Evolutionary conservation across 2,113 vertebrate species (phyloP).

Genomic region (Oenanthe melanoleuca): DNA sequence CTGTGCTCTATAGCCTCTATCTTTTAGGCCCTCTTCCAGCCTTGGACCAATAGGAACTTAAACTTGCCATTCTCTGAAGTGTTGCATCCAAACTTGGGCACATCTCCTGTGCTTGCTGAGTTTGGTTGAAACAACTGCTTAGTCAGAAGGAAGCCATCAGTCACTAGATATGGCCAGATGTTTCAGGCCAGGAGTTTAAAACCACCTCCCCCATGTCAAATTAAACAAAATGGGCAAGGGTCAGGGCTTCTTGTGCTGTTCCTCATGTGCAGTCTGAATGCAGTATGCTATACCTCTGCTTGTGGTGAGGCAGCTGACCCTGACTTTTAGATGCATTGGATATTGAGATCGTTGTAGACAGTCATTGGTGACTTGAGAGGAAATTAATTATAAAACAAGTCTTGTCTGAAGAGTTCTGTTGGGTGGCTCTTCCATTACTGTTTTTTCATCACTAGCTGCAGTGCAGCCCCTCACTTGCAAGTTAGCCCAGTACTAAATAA

Average conservation of each 20-base stretch:
- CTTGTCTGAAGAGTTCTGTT: not conserved
- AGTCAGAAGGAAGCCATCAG: not conserved
- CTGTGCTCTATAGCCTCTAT: not conserved
- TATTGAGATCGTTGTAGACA: not conserved
- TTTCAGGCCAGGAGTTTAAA: not conserved
- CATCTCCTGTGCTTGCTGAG: not conserved
- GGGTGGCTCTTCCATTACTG: accelerated
- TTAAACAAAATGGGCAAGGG: not conserved
- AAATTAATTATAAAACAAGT: not conserved
- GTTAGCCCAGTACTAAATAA: not conserved
- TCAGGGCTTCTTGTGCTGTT: not conserved
- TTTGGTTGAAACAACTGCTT: not conserved
- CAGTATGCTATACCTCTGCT: not conserved
- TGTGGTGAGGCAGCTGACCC: not conserved
- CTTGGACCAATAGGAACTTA: not conserved
- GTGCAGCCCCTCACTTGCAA: not conserved
- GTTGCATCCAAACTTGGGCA: not conserved
- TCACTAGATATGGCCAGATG: not conserved
- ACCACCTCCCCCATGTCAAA: not conserved
- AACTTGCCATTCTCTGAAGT: not conserved
- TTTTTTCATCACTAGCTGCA: not conserved
- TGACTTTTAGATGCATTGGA: not conserved
- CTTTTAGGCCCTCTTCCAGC: not conserved
- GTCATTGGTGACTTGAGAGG: not conserved
- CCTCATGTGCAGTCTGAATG: not conserved